phyloP scores from a whole-genome alignment of 2,888 invertebrate species.

The Tenthredo amoena region DNA sequence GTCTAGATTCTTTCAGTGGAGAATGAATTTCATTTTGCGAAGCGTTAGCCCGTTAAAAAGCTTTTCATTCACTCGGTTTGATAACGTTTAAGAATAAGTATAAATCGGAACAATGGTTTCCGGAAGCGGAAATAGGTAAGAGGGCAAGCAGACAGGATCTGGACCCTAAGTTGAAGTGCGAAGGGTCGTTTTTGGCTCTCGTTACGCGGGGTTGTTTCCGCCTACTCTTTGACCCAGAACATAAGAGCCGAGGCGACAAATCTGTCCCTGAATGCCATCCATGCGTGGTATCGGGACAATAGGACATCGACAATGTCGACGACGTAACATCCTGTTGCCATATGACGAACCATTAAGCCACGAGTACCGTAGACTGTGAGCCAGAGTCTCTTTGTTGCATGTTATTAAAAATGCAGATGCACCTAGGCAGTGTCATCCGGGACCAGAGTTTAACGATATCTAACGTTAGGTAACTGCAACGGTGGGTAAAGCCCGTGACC shows the following conservation, averaged over 20 bases:
- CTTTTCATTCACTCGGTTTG: background rate
- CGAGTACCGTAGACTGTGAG: background rate
- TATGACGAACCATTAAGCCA: conserved; percentile 40
- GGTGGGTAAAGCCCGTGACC: background rate
- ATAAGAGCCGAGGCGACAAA: conserved; percentile 35
- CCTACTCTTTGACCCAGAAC: conserved; percentile 38
- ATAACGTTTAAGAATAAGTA: background rate
- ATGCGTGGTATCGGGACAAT: conserved; percentile 65
- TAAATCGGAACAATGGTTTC: conserved; percentile 1
- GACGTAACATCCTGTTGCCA: conserved; percentile 63
- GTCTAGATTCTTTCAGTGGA: background rate
- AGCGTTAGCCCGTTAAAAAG: background rate
- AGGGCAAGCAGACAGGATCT: background rate
- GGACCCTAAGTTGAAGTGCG: background rate
- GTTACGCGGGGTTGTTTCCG: background rate
- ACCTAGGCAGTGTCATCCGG: conserved; percentile 28
- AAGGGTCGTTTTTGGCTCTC: conserved; percentile 18
- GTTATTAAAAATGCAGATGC: conserved; percentile 44
- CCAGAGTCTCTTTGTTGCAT: conserved; percentile 33
- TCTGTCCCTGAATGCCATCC: conserved; percentile 63
- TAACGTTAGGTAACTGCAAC: conserved; percentile 3
- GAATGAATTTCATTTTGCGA: background rate
- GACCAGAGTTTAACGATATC: conserved; percentile 24
- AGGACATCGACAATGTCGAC: conserved; percentile 60
- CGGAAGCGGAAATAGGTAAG: background rate